Evolutionary conservation across 2,888 invertebrate species (phyloP).

Genomic region (Ophioninae sp.): DNA sequence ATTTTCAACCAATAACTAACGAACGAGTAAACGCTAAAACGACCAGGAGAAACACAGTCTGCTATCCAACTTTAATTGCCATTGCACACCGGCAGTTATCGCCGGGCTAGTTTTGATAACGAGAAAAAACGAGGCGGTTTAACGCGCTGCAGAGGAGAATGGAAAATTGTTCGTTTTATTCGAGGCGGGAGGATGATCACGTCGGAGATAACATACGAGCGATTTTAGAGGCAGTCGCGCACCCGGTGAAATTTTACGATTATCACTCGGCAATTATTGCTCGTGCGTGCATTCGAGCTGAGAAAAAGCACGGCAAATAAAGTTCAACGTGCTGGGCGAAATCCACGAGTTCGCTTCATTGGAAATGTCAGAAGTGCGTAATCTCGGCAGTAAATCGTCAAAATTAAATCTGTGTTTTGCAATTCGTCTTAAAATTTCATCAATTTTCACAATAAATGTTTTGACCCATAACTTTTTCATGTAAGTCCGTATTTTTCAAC

Average conservation of each 20-base stretch:
- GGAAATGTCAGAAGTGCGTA: no score
- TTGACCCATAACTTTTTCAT: no score
- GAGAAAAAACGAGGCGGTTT: constrained; percentile 42
- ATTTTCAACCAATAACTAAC: neutral
- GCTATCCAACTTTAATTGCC: constrained; percentile 42
- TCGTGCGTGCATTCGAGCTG: constrained; percentile 37
- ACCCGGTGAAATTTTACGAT: constrained; percentile 66
- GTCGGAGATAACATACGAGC: constrained; percentile 14
- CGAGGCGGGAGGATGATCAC: constrained; percentile 36
- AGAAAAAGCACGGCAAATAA: constrained; percentile 4
- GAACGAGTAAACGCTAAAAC: neutral
- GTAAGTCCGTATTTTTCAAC: no score
- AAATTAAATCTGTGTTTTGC: no score
- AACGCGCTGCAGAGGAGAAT: constrained; percentile 22
- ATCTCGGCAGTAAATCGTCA: constrained; percentile 12
- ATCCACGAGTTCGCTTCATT: no score
- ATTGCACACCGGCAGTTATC: neutral
- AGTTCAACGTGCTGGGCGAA: neutral
- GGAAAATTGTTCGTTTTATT: constrained; percentile 55
- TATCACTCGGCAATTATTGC: constrained; percentile 65
- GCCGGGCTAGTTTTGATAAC: constrained; percentile 40
- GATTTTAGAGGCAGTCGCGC: constrained; percentile 20
- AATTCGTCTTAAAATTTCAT: no score
- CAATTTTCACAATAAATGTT: no score
- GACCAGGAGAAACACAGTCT: no score